A percentile compares a stretch with the other conserved stretches of the same genome.
These are phyloP conservation scores for Diplazon laetatorius DNA, from an alignment of 2,888 invertebrate species.

Conservation along the genomic window DNA sequence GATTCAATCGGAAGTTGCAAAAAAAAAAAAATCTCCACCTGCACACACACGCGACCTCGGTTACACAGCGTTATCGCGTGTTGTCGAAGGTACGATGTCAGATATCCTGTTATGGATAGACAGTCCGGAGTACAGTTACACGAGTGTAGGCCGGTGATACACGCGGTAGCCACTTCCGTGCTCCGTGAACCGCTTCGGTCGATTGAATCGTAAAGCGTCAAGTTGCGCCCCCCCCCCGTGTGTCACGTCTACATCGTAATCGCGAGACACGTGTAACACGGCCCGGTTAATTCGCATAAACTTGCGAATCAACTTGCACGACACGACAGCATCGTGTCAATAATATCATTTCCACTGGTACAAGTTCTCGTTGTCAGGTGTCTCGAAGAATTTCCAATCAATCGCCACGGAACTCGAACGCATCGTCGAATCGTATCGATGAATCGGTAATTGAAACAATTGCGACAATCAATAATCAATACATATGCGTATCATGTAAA, in stretches of 20 bases:
- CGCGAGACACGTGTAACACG: conserved; percentile 4
- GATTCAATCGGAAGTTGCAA: too few relatives aligned
- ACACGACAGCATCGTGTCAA: neutral
- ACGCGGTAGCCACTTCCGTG: conserved; percentile 33
- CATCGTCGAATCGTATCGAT: conserved; percentile 8
- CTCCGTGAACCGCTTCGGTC: neutral
- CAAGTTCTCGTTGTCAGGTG: conserved; percentile 1
- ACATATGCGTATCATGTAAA: neutral
- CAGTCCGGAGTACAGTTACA: neutral
- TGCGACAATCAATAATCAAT: conserved; percentile 39
- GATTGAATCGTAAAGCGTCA: conserved; percentile 19
- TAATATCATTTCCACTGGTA: neutral
- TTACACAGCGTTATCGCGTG: too few relatives aligned
- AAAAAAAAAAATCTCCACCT: too few relatives aligned
- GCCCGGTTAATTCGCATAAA: neutral
- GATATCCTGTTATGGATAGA: conserved; percentile 19
- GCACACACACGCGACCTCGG: too few relatives aligned
- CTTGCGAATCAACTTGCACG: neutral
- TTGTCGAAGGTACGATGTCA: neutral
- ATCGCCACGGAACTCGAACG: conserved; percentile 9
- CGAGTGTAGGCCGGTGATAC: conserved; percentile 2
- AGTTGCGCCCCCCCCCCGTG: neutral
- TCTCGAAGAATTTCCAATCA: conserved; percentile 8
- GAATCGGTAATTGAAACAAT: conserved; percentile 49
- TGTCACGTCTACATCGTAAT: conserved; percentile 12